A percentile compares a stretch with the other conserved stretches of the same genome.
These are phyloP conservation scores for Odontesthes bonariensis DNA, from an alignment of 2,113 vertebrate genomes.

Conservation along the genomic window DNA sequence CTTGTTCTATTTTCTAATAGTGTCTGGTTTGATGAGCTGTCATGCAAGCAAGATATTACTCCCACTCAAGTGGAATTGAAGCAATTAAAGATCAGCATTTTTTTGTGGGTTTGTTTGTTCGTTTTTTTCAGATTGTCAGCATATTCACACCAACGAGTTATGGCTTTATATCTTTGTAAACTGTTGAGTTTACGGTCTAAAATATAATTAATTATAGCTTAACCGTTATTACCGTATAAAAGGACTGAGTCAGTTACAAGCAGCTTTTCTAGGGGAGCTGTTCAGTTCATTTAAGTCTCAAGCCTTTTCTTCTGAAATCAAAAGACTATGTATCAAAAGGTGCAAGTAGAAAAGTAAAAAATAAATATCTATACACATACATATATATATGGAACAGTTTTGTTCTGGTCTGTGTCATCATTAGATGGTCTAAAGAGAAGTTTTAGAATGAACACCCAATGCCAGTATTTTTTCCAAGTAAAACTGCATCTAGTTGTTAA, in stretches of 20 bases:
- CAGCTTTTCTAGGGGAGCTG: neutral
- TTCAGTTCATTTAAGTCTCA: neutral
- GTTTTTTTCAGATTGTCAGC: neutral
- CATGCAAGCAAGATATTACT: slow-evolving; percentile 30
- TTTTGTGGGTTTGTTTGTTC: neutral
- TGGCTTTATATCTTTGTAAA: neutral
- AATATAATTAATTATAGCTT: neutral
- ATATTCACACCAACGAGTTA: neutral
- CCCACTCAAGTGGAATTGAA: slow-evolving; percentile 10
- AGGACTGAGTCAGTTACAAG: neutral
- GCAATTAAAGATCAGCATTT: slow-evolving; percentile 18
- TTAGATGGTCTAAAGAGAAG: too few species aligned
- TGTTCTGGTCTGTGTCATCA: too few species aligned
- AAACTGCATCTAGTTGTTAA: neutral
- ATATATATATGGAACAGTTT: too few species aligned
- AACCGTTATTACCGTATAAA: neutral
- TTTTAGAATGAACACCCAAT: neutral
- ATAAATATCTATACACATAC: too few species aligned
- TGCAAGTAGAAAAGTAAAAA: too few species aligned
- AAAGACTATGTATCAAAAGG: neutral
- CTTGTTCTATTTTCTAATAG: slow-evolving; percentile 34
- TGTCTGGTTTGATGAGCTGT: slow-evolving; percentile 49
- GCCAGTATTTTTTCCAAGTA: neutral
- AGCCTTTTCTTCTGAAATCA: neutral
- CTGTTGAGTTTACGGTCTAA: neutral